phyloP scores from a whole-genome alignment of 2,797 vertebrate species.

The Sebastes taczanowskii region DNA sequence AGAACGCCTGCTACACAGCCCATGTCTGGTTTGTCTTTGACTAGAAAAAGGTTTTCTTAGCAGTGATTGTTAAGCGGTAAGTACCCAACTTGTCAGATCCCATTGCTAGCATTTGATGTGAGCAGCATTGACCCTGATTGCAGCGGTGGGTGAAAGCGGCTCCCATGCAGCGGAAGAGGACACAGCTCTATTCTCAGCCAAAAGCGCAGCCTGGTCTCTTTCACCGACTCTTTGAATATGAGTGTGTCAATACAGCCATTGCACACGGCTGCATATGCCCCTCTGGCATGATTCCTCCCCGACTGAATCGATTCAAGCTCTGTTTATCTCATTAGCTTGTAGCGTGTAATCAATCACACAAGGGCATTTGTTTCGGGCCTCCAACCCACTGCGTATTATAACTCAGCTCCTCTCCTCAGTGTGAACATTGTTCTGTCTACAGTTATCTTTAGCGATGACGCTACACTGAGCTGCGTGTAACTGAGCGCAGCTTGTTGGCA shows the following conservation, averaged over 20 bases:
- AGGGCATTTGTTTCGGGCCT: conserved; percentile 75
- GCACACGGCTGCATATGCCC: conserved; percentile 71
- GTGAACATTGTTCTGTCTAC: conserved; percentile 55
- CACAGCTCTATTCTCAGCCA: conserved; percentile 40
- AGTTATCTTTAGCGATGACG: conserved; percentile 50
- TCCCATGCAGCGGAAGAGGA: conserved; percentile 47
- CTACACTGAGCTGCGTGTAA: conserved; percentile 42
- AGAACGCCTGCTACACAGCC: background rate
- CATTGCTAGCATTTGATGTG: conserved; percentile 48
- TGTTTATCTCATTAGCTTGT: conserved; percentile 84
- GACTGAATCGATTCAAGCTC: conserved; percentile 77
- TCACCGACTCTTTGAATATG: conserved; percentile 55
- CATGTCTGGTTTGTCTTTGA: conserved; percentile 47
- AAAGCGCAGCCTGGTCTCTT: conserved; percentile 54
- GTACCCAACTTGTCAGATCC: conserved; percentile 58
- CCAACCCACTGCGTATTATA: conserved; percentile 61
- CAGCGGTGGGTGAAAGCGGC: conserved; percentile 50
- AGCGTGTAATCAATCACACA: conserved; percentile 81
- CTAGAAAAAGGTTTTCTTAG: conserved; percentile 48
- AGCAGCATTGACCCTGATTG: conserved; percentile 66
- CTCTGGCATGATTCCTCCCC: conserved; percentile 73
- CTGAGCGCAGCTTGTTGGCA: conserved; percentile 31
- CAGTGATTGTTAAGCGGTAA: conserved; percentile 43
- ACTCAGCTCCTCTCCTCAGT: conserved; percentile 47
- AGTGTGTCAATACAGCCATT: conserved; percentile 71